Conservation (phyloP, 2,797 vertebrate species). For the Furcifer pardalis region DNA sequence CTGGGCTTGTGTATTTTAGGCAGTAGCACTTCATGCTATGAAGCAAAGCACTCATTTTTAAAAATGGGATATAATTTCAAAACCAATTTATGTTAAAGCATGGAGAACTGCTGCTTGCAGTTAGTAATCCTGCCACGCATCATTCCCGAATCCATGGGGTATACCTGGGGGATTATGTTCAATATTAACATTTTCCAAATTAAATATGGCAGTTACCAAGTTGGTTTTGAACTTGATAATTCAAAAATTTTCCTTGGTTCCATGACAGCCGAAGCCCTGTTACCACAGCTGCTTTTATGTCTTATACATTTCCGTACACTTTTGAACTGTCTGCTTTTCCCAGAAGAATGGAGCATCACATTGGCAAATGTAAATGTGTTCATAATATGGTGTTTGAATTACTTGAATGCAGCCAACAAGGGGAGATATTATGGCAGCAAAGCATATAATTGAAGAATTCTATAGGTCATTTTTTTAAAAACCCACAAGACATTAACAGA, state of each 20-base stretch:
- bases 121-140: neutral
- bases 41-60: neutral
- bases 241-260: neutral
- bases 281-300: constrained; percentile 49
- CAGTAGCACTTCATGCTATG: neutral
- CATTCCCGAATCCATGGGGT: neutral
- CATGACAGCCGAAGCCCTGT: constrained; percentile 11
- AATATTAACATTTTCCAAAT: constrained; percentile 14
- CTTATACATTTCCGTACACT: constrained; percentile 64
- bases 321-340: constrained; percentile 66
- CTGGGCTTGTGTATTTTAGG: neutral
- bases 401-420: constrained; percentile 54
- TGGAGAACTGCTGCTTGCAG: neutral
- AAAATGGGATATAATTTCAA: neutral
- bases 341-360: constrained; percentile 69
- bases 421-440: constrained; percentile 61
- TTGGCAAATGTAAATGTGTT: constrained; percentile 71
- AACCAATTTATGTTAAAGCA: neutral
- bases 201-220: constrained; percentile 16
- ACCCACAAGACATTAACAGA: constrained; percentile 62
- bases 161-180: neutral
- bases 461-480: constrained; percentile 8
- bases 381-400: constrained; percentile 71
- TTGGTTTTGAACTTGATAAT: constrained; percentile 52
- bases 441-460: constrained; percentile 52